Conservation (phyloP, 2,113 vertebrate genomes). For the Microcebus murinus region DNA sequence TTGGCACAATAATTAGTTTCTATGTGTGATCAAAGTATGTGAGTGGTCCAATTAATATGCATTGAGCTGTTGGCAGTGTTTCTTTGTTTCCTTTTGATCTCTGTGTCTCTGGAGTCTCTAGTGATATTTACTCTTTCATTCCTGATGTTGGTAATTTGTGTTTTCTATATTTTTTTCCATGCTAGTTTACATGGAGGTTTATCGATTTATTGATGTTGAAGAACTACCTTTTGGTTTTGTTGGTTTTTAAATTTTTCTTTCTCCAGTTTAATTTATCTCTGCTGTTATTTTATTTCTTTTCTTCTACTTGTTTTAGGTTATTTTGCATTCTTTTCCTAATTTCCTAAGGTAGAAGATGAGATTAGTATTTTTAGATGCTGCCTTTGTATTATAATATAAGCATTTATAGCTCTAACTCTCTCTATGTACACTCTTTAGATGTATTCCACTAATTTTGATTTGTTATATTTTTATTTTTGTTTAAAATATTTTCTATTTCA, state of each 20-base stretch:
- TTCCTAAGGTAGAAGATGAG: neutral
- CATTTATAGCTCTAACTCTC: neutral
- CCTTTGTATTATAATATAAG: neutral
- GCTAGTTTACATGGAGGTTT: neutral
- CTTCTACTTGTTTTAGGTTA: neutral
- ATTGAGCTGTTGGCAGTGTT: neutral
- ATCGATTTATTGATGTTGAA: neutral
- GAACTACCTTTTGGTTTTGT: neutral
- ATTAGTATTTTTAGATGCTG: neutral
- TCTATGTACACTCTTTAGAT: neutral
- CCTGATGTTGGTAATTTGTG: neutral
- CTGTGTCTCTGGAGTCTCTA: neutral
- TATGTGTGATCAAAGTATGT: neutral
- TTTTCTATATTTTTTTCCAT: neutral
- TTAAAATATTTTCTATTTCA: no score
- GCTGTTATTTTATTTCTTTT: neutral
- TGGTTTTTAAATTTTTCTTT: neutral
- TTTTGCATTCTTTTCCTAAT: neutral
- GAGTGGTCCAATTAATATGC: neutral
- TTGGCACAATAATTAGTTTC: neutral
- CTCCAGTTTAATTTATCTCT: neutral
- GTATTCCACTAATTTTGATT: neutral
- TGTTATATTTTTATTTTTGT: conserved; percentile 23
- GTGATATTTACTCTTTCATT: neutral
- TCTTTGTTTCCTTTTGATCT: neutral